Evolutionary conservation across 1,140 invertebrate genomes (phyloP).

Genomic region (Drosophila micromelanica): DNA sequence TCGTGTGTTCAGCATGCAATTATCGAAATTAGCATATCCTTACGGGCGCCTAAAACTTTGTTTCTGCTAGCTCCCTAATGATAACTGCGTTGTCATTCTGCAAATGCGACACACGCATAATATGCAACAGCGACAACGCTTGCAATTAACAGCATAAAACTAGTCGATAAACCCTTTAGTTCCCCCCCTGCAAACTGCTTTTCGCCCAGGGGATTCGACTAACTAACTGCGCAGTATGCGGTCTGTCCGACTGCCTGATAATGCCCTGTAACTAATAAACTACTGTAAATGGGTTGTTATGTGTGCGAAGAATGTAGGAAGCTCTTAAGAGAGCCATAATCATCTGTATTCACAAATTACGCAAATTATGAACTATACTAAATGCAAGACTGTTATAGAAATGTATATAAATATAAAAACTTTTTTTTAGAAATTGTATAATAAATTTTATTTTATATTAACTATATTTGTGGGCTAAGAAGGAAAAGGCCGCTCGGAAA

Average conservation of each 20-base stretch:
- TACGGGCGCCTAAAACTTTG: constrained; percentile 13
- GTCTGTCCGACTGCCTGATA: not conserved
- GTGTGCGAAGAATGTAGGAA: not conserved
- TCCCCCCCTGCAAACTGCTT: no score
- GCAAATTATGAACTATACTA: no score
- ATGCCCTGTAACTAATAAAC: constrained; percentile 1
- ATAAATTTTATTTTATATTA: no score
- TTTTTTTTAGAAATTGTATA: no score
- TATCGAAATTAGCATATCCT: constrained; percentile 17
- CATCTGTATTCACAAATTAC: no score
- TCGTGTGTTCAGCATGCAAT: not conserved
- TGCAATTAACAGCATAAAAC: constrained; percentile 25
- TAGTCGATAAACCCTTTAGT: constrained; percentile 10
- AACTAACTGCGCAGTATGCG: constrained; percentile 1
- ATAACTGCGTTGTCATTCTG: constrained; percentile 6
- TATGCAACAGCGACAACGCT: constrained; percentile 10
- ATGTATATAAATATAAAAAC: no score
- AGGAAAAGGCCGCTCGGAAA: no score
- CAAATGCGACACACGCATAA: constrained; percentile 18
- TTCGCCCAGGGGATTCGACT: constrained; percentile 7
- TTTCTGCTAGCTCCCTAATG: constrained; percentile 8
- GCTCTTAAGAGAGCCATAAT: no score
- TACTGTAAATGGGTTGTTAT: not conserved
- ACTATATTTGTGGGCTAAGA: no score
- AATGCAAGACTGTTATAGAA: no score